These are phyloP conservation scores for Euzophera pinguis DNA, from an alignment of 2,888 invertebrate species.

Conservation along the genomic window DNA sequence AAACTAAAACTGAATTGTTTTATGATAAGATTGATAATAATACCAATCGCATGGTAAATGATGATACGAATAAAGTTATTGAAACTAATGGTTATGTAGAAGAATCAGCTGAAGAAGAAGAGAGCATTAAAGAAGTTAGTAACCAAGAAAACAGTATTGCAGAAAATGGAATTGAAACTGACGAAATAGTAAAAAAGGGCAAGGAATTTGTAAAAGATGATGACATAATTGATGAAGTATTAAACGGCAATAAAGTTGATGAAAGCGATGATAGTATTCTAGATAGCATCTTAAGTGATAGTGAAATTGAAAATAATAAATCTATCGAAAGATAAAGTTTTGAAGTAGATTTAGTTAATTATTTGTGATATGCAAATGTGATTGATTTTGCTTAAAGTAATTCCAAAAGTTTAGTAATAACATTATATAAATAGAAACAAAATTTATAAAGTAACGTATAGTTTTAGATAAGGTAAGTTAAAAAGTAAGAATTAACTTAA, in stretches of 20 bases:
- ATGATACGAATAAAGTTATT: slow-evolving; percentile 13
- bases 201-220: slow-evolving; percentile 28
- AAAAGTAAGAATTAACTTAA: too few relatives aligned
- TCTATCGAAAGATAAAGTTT: slow-evolving; percentile 13
- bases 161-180: slow-evolving; percentile 11
- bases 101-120: slow-evolving; percentile 11
- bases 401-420: neutral
- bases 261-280: slow-evolving; percentile 37
- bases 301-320: slow-evolving; percentile 17
- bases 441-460: neutral
- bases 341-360: neutral
- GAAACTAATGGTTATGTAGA: slow-evolving; percentile 16
- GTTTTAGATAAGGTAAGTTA: neutral
- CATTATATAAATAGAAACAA: neutral
- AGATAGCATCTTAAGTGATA: slow-evolving; percentile 41
- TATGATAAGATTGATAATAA: slow-evolving; percentile 19
- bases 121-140: slow-evolving; percentile 17
- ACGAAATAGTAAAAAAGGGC: slow-evolving; percentile 19
- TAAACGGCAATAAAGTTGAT: slow-evolving; percentile 25
- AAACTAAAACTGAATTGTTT: slow-evolving; percentile 8
- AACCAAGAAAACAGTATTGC: neutral
- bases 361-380: slow-evolving; percentile 19
- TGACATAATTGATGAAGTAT: slow-evolving; percentile 29
- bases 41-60: slow-evolving; percentile 13
- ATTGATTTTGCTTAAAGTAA: slow-evolving; percentile 15